Conservation (phyloP, 1,140 invertebrate species). For the Calliopsis andreniformis region DNA sequence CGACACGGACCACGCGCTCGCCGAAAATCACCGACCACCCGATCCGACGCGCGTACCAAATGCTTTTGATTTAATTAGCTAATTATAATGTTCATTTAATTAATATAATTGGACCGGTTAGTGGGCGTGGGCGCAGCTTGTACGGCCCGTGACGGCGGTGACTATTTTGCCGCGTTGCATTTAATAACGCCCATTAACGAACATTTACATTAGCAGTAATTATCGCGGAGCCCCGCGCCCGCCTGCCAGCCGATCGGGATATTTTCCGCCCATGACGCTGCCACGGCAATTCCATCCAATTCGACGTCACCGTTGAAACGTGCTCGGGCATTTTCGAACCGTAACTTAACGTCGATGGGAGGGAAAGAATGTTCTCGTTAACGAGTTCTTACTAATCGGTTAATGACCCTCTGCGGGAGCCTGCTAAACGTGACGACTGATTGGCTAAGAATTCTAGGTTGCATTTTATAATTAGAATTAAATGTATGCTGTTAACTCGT, state of each 20-base stretch:
- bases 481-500: too few species aligned
- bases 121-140: conserved; percentile 67
- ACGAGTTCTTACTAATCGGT: too few species aligned
- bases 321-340: background rate
- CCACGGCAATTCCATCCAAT: conserved; percentile 22
- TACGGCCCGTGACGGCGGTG: conserved; percentile 40
- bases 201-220: conserved; percentile 78
- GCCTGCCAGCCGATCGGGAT: conserved; percentile 46
- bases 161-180: conserved; percentile 75
- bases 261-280: conserved; percentile 55
- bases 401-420: too few species aligned
- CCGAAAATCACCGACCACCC: conserved; percentile 19
- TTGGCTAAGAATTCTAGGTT: too few species aligned
- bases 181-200: conserved; percentile 80
- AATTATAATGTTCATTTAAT: conserved; percentile 74
- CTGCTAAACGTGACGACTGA: too few species aligned
- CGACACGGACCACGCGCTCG: background rate
- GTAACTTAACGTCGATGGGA: background rate
- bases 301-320: background rate
- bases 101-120: conserved; percentile 73
- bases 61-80: conserved; percentile 71
- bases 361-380: background rate
- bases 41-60: conserved; percentile 22
- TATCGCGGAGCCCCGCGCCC: conserved; percentile 66
- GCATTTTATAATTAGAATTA: too few species aligned